A percentile compares a stretch with the other conserved stretches of the same genome.
These are phyloP conservation scores for Embiotoca jacksoni DNA, from an alignment of 2,113 vertebrate genomes.

Conservation along the genomic window DNA sequence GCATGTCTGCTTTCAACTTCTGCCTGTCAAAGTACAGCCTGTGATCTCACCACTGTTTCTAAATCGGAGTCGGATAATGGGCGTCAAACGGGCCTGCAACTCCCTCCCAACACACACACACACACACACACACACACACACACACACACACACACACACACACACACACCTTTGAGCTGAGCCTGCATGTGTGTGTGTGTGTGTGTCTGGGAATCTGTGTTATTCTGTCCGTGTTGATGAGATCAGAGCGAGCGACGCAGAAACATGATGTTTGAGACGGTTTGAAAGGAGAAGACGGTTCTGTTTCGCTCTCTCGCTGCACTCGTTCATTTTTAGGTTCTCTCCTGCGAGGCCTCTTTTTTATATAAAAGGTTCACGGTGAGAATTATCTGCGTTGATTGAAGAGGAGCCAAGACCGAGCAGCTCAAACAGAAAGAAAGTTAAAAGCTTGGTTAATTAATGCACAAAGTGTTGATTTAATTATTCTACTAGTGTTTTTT, in stretches of 20 bases:
- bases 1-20: not conserved
- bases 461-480: too few species aligned
- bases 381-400: too few species aligned
- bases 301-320: constrained; percentile 8
- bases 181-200: constrained; percentile 20
- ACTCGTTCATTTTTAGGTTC: constrained; percentile 14
- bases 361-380: not conserved
- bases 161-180: not conserved
- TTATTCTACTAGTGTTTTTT: too few species aligned
- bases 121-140: not conserved
- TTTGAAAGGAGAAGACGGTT: not conserved
- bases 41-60: constrained; percentile 15
- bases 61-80: constrained; percentile 19
- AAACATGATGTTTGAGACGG: constrained; percentile 7
- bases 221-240: not conserved
- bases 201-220: constrained; percentile 6
- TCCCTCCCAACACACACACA: not conserved
- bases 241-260: constrained; percentile 13
- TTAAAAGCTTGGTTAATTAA: too few species aligned
- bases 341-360: not conserved
- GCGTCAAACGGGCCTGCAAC: not conserved
- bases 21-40: constrained; percentile 37
- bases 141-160: not conserved
- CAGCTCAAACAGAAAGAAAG: too few species aligned
- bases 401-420: too few species aligned